Evolutionary conservation across 2,888 invertebrate genomes (phyloP).

Genomic region (Campaea margaritaria): DNA sequence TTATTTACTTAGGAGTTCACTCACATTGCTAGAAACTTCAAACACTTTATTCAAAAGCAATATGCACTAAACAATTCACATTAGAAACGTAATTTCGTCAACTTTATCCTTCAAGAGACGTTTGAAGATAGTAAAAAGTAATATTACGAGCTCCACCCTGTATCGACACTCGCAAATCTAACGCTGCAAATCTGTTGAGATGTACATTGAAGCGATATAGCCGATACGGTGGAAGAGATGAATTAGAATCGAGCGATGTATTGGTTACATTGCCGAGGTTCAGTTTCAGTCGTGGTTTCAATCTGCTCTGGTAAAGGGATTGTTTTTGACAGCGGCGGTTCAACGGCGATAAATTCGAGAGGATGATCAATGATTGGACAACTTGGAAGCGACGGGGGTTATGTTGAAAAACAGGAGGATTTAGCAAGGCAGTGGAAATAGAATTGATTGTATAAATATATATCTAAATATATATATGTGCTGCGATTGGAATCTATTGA

Average conservation of each 20-base stretch:
- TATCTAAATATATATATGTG: background rate
- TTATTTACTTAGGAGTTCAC: background rate
- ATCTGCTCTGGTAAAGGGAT: conserved; percentile 29
- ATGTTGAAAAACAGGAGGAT: conserved; percentile 22
- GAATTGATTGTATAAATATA: background rate
- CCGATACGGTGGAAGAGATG: conserved; percentile 27
- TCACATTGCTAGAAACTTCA: background rate
- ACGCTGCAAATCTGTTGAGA: conserved; percentile 8
- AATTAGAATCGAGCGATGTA: conserved; percentile 36
- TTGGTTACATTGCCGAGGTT: conserved; percentile 15
- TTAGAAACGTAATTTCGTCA: conserved; percentile 43
- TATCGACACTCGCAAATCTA: conserved; percentile 9
- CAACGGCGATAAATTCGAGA: conserved; percentile 38
- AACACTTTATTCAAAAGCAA: conserved; percentile 24
- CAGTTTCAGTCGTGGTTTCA: conserved; percentile 26
- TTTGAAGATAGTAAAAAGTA: conserved; percentile 49
- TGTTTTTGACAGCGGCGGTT: conserved; percentile 44
- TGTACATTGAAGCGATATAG: conserved; percentile 40
- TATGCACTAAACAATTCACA: conserved; percentile 28
- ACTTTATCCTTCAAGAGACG: conserved; percentile 44
- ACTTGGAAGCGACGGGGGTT: conserved; percentile 32
- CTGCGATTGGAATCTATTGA: conserved; percentile 1
- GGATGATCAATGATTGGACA: conserved; percentile 35
- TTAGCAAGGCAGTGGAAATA: conserved; percentile 4
- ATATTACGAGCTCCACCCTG: conserved; percentile 46